These are phyloP conservation scores for Elephas maximus DNA, from an alignment of 2,113 vertebrate genomes.

Conservation along the genomic window DNA sequence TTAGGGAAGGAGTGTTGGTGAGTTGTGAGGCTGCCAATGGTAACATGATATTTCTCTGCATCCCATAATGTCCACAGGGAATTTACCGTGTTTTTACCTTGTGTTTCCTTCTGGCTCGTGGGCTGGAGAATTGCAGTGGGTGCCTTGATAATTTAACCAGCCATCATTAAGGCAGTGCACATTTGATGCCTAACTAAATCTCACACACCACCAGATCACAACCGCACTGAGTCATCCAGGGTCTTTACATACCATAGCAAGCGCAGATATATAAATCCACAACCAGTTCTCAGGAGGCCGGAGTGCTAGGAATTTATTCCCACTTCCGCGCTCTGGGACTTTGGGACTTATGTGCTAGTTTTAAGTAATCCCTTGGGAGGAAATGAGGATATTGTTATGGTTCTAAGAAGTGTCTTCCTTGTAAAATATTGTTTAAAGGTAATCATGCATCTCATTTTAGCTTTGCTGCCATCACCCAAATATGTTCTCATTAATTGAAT, in stretches of 20 bases:
- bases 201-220: slow-evolving; percentile 52
- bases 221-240: slow-evolving; percentile 68
- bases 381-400: slow-evolving; percentile 80
- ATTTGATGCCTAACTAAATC: slow-evolving; percentile 85
- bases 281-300: slow-evolving; percentile 76
- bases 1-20: slow-evolving; percentile 3
- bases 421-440: slow-evolving; percentile 86
- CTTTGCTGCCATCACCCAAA: slow-evolving; percentile 83
- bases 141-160: slow-evolving; percentile 70
- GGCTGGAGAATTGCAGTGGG: slow-evolving; percentile 38
- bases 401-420: slow-evolving; percentile 81
- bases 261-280: slow-evolving; percentile 76
- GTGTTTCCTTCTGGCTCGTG: slow-evolving; percentile 71
- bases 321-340: slow-evolving; percentile 68
- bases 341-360: slow-evolving; percentile 76
- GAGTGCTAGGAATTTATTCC: slow-evolving; percentile 82
- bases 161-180: slow-evolving; percentile 76
- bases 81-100: slow-evolving; percentile 77
- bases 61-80: slow-evolving; percentile 71
- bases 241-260: slow-evolving; percentile 71
- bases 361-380: slow-evolving; percentile 81
- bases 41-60: slow-evolving; percentile 60
- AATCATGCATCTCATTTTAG: slow-evolving; percentile 84
- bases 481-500: slow-evolving; percentile 81
- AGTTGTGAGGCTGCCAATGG: slow-evolving; percentile 23